phyloP scores from a whole-genome alignment of 2,113 vertebrate species.

The Tursiops truncatus region DNA sequence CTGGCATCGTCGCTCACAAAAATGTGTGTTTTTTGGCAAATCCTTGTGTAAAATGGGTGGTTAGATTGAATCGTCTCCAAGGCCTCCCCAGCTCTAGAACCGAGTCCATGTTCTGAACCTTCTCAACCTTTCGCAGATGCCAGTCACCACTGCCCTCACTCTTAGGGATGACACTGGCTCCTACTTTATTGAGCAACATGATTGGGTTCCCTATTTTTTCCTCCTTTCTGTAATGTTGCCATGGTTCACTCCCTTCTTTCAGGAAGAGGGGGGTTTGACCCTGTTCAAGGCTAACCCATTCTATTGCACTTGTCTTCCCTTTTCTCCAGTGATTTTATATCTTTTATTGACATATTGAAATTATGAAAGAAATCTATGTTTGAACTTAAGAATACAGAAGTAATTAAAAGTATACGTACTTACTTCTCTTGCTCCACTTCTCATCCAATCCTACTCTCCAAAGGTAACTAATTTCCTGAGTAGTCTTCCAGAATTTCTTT shows the following conservation, averaged over 20 bases:
- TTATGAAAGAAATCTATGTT: neutral
- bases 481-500: conserved; percentile 32
- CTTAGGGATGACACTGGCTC: neutral
- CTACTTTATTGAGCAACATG: neutral
- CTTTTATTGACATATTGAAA: neutral
- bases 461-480: neutral
- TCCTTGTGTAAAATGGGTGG: neutral
- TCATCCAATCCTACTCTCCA: neutral
- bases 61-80: neutral
- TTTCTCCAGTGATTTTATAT: neutral
- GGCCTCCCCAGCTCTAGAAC: neutral
- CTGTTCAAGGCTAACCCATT: neutral
- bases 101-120: neutral
- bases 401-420: neutral
- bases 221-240: neutral
- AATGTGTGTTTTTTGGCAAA: neutral
- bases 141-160: neutral
- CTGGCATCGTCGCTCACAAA: neutral
- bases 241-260: neutral
- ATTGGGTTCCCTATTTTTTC: neutral
- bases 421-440: neutral
- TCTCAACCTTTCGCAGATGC: neutral
- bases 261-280: neutral
- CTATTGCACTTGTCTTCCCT: neutral
- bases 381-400: neutral